Conservation (phyloP, 2,797 vertebrate species). For the Notamacropus eugenii region DNA sequence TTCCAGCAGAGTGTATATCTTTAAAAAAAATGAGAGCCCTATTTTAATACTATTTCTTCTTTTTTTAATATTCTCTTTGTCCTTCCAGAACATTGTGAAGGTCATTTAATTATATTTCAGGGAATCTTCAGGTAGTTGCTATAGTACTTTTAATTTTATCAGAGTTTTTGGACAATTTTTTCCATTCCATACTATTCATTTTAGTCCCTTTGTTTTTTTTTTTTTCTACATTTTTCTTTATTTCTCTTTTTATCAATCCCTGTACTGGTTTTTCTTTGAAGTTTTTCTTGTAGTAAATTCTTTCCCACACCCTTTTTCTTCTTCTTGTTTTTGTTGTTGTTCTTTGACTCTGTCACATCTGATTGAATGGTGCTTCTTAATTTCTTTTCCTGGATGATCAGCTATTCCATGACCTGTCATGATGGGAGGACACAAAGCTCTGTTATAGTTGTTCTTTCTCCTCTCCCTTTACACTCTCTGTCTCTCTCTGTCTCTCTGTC, state of each 20-base stretch:
- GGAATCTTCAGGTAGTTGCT: not conserved
- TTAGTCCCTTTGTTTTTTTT: not conserved
- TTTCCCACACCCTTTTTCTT: not conserved
- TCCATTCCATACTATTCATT: not conserved
- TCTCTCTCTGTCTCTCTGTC: not conserved
- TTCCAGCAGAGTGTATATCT: not conserved
- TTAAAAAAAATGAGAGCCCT: not conserved
- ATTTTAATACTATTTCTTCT: not conserved
- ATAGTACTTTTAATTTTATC: not conserved
- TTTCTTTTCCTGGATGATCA: not conserved
- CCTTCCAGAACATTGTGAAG: not conserved
- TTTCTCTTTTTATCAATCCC: not conserved
- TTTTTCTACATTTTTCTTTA: not conserved
- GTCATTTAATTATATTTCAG: not conserved
- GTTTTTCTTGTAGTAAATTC: not conserved
- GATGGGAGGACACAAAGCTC: not conserved
- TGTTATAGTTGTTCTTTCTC: not conserved
- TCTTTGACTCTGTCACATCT: not conserved
- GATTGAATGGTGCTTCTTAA: not conserved
- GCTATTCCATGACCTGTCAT: not conserved
- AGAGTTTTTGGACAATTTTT: not conserved
- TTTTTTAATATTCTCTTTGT: not conserved
- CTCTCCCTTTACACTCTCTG: not conserved
- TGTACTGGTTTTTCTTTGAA: not conserved
- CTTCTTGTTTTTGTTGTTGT: not conserved